Evolutionary conservation across 2,888 invertebrate species (phyloP).

Genomic region (Polymixis flavicincta): DNA sequence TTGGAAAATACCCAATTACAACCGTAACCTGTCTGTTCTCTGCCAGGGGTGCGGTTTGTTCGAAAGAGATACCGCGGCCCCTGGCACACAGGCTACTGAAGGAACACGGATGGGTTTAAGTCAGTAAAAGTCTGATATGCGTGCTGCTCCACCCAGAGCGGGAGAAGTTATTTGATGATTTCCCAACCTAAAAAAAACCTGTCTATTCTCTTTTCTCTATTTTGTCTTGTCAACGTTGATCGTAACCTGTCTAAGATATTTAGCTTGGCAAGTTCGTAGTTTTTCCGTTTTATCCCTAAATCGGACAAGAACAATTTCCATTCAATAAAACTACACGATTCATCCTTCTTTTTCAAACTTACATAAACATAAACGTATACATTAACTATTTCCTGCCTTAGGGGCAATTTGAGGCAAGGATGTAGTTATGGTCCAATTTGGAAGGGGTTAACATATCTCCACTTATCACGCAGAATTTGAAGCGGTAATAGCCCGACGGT

Average conservation of each 20-base stretch:
- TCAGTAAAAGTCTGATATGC: no score
- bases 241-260: slow-evolving; percentile 14
- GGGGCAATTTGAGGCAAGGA: slow-evolving; percentile 42
- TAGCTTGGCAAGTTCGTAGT: slow-evolving; percentile 14
- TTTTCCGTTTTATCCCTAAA: neutral
- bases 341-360: neutral
- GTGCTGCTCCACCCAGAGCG: no score
- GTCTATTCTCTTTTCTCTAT: no score
- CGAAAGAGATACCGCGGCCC: no score
- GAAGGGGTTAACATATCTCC: slow-evolving; percentile 51
- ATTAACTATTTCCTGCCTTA: slow-evolving; percentile 22
- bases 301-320: neutral
- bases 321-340: neutral
- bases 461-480: slow-evolving; percentile 52
- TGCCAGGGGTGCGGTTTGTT: no score
- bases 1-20: no score
- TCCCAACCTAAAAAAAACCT: no score
- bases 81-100: no score
- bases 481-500: slow-evolving; percentile 24
- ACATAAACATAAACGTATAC: slow-evolving; percentile 11
- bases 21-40: neutral
- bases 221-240: slow-evolving; percentile 1
- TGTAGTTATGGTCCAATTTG: slow-evolving; percentile 50
- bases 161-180: no score
- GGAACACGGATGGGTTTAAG: no score